Percentiles rank a stretch among this genome's conserved stretches.
Evolutionary conservation across 2,113 vertebrate species (phyloP).

Genomic region (Polyodon spathula): DNA sequence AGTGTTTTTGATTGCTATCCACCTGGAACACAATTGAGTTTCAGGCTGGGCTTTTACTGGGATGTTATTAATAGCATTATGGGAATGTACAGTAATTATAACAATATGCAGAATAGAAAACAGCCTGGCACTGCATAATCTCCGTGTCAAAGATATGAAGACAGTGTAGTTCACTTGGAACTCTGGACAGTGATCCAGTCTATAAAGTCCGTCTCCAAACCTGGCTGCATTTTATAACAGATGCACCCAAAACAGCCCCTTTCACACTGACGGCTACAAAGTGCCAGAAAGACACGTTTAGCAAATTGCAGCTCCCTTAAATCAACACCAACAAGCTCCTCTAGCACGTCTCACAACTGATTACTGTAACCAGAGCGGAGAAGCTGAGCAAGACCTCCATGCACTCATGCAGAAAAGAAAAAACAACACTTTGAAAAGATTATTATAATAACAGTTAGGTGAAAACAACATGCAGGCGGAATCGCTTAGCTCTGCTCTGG

Average conservation of each 20-base stretch:
- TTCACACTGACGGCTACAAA: constrained; percentile 3
- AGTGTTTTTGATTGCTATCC: too few relatives aligned
- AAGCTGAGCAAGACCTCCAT: constrained; percentile 29
- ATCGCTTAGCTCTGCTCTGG: constrained; percentile 32
- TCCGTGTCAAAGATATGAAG: not conserved
- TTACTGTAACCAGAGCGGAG: constrained; percentile 31
- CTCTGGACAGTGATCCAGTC: not conserved
- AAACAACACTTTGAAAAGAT: constrained; percentile 25
- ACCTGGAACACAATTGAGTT: too few relatives aligned
- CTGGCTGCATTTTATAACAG: not conserved
- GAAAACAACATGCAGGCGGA: constrained; percentile 22
- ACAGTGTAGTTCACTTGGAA: not conserved
- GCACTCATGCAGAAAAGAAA: constrained; percentile 18
- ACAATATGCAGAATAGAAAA: too few relatives aligned
- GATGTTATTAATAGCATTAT: too few relatives aligned
- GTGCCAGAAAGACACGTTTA: constrained; percentile 1
- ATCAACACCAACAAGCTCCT: constrained; percentile 27
- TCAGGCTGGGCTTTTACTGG: too few relatives aligned
- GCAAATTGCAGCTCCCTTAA: not conserved
- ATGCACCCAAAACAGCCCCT: not conserved
- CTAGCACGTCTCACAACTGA: constrained; percentile 25
- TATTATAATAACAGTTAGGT: constrained; percentile 11
- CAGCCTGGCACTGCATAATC: not conserved
- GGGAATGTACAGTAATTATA: not conserved
- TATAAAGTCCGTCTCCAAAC: not conserved